A percentile compares a stretch with the other conserved stretches of the same genome.
These are phyloP conservation scores for Sebastes fasciatus DNA, from an alignment of 2,113 vertebrate genomes.

Conservation along the genomic window DNA sequence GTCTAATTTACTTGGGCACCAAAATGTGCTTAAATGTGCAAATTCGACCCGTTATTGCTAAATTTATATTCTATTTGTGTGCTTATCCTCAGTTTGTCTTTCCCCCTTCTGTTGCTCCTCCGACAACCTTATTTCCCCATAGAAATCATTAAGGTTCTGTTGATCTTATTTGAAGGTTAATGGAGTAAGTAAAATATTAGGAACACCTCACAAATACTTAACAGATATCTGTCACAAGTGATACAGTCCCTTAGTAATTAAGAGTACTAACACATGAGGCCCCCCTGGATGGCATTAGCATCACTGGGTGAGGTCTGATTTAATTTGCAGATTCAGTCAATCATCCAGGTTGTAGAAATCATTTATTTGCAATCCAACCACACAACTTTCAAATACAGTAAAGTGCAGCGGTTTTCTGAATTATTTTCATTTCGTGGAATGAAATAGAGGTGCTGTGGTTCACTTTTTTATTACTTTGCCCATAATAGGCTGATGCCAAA, in stretches of 20 bases:
- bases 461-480: background rate
- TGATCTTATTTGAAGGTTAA: constrained; percentile 51
- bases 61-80: constrained; percentile 33
- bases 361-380: constrained; percentile 1
- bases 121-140: constrained; percentile 30
- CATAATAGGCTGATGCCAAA: background rate
- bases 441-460: background rate
- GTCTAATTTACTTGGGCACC: constrained; percentile 19
- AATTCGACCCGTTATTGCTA: constrained; percentile 25
- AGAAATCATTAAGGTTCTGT: constrained; percentile 33
- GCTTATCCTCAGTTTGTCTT: constrained; percentile 27
- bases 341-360: constrained; percentile 20
- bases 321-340: constrained; percentile 46
- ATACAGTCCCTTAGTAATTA: constrained; percentile 28
- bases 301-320: constrained; percentile 26
- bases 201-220: constrained; percentile 32
- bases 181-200: constrained; percentile 38
- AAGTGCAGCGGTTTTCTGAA: background rate
- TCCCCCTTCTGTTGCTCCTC: constrained; percentile 15
- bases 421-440: background rate
- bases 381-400: background rate
- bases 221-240: constrained; percentile 26
- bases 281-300: constrained; percentile 36
- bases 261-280: constrained; percentile 3
- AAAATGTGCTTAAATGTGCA: constrained; percentile 41